Base-by-base conservation (phyloP, 2,797 vertebrate genomes). In the Scolopax bukidnonensis region DNA sequence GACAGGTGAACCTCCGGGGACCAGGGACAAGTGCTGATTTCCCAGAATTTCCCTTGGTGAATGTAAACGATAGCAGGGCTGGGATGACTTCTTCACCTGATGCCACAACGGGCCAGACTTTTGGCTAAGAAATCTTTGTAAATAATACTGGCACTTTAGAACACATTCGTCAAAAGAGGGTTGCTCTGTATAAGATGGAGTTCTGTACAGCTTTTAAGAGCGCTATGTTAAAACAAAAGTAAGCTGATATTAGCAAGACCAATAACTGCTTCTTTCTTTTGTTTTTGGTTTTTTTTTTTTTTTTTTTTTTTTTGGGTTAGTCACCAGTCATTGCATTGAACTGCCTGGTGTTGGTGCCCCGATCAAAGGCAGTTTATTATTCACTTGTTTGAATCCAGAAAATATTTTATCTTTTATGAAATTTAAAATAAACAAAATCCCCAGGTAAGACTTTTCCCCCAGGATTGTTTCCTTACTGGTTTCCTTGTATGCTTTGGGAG, bases 61-160 rank as follows among this genome's bases (percentile, higher is more conserved):
- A 98, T 98, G 99, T 99, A 98, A 98, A 98, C 65, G 99, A 99
- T 98, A 99, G 98, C 94, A 99, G 99, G 98, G 99, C 99, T 98
- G 99, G 99, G 97, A 98, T 99, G 98, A 99, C 98, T 97, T 99
- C 99, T 95, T 99, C 99, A 96, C 99, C 99, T 23, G 99, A 99
- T 97, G 98, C 99, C 97, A 99, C 99, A 96, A 98, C 98, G 68
- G 99, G 99, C 97, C 99, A 99, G 98, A 99, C 99, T 50, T 99
- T 99, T 98, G 99, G 99, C 98, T 99, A 98, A 99, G 91, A 95
- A 96, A 95, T 76, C 67, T 95, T 87, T 98, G 97, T 98, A 98
- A 97, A 97, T 98, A 98, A 97, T 97, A 95, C 93, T 97, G 98
- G 99, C 99, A 99, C 99, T 99, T 99, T 99, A 99, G 98, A 98